Base-by-base conservation (phyloP, 2,888 invertebrate species). In the Diadromus collaris region DNA sequence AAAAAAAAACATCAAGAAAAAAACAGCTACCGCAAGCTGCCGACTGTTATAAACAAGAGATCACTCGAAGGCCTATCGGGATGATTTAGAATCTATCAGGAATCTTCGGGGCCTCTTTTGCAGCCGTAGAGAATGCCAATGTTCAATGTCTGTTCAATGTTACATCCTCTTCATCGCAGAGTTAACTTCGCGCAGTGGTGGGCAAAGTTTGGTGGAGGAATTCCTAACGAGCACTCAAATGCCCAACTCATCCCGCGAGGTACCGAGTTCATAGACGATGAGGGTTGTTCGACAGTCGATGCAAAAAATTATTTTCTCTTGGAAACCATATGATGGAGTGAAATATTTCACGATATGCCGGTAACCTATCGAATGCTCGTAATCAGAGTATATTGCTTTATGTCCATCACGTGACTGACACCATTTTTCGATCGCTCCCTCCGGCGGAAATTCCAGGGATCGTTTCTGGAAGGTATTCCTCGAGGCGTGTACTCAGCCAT, bases 391-490 rank as follows among this genome's bases (percentile, higher is more conserved):
- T 44, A 5, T 32, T 21, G 41, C 44, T 27, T 72, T 56, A 72
- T 64, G 13, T 54, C 44, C 48, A 63, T 72, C 56, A 21, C 63
- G 27, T 63, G 72, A 72, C 63, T 72, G 13, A 19, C 72, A 34
- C 63, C n/a, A 72, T 69, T 69, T n/a, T 32, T 44, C 44, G 58
- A 29, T 44, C 44, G 27, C 46, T 10, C 51, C 56, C 44, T 27
- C 58, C 4, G n/a, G 24, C 41, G 27, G 32, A 72, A 63, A 54
- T 72, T 63, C 19, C 63, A 19, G 54, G 27, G 51, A 16, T 63
- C 29, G 51, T 32, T 46, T n/a, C 6, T 7, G 19, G 41, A 21
- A 32, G 56, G 58, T 21, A 69, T 69, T 68, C 27, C 32, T 44
- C 21, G 6, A 16, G 58, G 29, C 13, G 32, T 54, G 21, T 24